Evolutionary conservation across 2,113 vertebrate species (phyloP), one percentile per base, ranked within the genome.

Genomic region (Ophiodon elongatus): DNA sequence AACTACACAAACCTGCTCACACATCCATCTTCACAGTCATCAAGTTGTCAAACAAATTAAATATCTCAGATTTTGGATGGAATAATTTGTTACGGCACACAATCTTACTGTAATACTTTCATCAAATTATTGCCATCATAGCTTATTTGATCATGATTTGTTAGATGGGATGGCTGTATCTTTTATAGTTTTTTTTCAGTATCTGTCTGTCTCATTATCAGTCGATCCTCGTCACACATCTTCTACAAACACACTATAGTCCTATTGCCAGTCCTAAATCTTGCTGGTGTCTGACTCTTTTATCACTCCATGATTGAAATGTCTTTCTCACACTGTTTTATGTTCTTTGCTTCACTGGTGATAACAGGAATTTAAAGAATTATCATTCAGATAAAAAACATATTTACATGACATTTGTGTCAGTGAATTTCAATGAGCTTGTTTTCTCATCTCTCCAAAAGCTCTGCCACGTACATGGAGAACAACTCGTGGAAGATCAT

Each of bases 261-360:
- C 66, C 21, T 69, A 33, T 60, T 71, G 31, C 17, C 10, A 4
- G 33, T 66, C 68, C 60, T 85, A 78, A 72, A 77, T 67, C 62
- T 35, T 62, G 14, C 17, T 72, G 13, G 10, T 59, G 60, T 81
- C 73, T 64, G 60, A 57, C 31, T n/a, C 23, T 54, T 76, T 71
- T 68, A 73, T 81, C 60, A 21, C 60, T 4, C 33, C 8, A 47
- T 82, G 45, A 63, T 4, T 72, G 54, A 54, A 73, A 3, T 62
- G 54, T 78, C 45, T 86, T 43, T 79, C 70, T 73, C 84, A 78
- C 63, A 73, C 68, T 59, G 13, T 45, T 73, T 59, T 31, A 57
- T 72, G 47, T 60, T 60, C 33, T 54, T 39, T 70, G 56, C 39
- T 59, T 47, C 21, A 7, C n/a, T n/a, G 45, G n/a, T 54, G 66